Percentiles rank a stretch among this genome's conserved stretches.
These are phyloP conservation scores for Myxocyprinus asiaticus DNA, from an alignment of 2,113 vertebrate species.

Conservation along the genomic window DNA sequence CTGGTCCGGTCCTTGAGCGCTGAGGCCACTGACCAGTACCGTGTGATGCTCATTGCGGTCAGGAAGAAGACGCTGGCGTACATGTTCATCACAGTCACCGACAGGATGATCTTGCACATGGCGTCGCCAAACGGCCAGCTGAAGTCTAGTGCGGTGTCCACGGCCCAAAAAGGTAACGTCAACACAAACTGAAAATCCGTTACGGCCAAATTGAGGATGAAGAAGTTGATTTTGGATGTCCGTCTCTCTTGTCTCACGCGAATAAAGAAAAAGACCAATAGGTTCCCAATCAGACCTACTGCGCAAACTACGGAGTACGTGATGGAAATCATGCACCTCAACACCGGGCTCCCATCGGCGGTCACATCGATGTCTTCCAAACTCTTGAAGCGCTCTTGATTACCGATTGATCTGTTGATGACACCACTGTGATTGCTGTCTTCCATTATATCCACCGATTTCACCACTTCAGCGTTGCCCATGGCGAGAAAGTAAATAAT, in stretches of 20 bases:
- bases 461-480: constrained; percentile 16
- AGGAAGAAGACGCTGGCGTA: constrained; percentile 78
- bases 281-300: constrained; percentile 68
- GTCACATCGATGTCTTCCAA: constrained; percentile 70
- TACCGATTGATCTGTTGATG: constrained; percentile 59
- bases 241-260: constrained; percentile 60
- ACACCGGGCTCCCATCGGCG: constrained; percentile 62
- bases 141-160: constrained; percentile 76
- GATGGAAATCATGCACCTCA: constrained; percentile 67
- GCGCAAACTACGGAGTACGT: constrained; percentile 72
- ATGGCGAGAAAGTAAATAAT: background rate
- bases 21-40: constrained; percentile 69
- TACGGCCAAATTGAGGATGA: constrained; percentile 72
- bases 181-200: constrained; percentile 76
- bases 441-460: constrained; percentile 43
- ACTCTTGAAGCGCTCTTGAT: constrained; percentile 57
- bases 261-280: constrained; percentile 74
- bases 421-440: constrained; percentile 54
- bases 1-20: constrained; percentile 60
- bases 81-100: constrained; percentile 76
- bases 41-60: constrained; percentile 74
- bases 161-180: constrained; percentile 77
- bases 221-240: constrained; percentile 69
- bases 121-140: constrained; percentile 76
- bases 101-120: constrained; percentile 76